Conservation (phyloP, 2,888 invertebrate genomes). For the Tachina lurida region DNA sequence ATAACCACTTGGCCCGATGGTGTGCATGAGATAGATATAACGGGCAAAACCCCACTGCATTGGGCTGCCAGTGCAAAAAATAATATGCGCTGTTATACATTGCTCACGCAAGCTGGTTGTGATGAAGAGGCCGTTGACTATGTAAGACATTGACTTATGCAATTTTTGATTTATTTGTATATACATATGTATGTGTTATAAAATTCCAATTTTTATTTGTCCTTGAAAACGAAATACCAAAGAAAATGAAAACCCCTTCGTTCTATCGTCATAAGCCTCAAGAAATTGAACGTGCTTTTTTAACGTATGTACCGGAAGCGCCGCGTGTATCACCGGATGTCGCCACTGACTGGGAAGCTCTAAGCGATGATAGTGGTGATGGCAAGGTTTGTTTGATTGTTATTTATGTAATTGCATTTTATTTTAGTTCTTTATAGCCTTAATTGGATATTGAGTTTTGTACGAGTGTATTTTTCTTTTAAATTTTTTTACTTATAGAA, state of each 20-base stretch:
- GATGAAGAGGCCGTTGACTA: constrained; percentile 92
- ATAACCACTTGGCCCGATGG: constrained; percentile 88
- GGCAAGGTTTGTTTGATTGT: constrained; percentile 72
- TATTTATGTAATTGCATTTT: neutral
- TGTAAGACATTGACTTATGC: constrained; percentile 84
- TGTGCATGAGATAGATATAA: constrained; percentile 88
- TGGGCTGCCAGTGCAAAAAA: constrained; percentile 93
- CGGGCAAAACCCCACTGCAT: constrained; percentile 94
- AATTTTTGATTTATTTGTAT: neutral
- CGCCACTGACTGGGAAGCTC: constrained; percentile 84
- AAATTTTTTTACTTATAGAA: constrained; percentile 74
- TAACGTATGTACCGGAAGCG: constrained; percentile 90
- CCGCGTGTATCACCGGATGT: constrained; percentile 89
- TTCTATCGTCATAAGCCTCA: constrained; percentile 90
- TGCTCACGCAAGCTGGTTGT: constrained; percentile 91
- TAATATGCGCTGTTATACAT: constrained; percentile 89
- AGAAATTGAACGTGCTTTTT: constrained; percentile 89
- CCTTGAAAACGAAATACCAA: constrained; percentile 5
- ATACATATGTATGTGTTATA: too few relatives aligned
- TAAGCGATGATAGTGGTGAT: constrained; percentile 83
- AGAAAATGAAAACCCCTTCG: constrained; percentile 92
- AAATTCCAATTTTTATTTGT: constrained; percentile 29
- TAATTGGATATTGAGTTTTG: too few relatives aligned
- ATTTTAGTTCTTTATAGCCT: neutral
- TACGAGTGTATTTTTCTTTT: neutral